A percentile compares a stretch with the other conserved stretches of the same genome.
Evolutionary conservation across 2,888 invertebrate genomes (phyloP).

Genomic region (Melikaiella ostensackeni): DNA sequence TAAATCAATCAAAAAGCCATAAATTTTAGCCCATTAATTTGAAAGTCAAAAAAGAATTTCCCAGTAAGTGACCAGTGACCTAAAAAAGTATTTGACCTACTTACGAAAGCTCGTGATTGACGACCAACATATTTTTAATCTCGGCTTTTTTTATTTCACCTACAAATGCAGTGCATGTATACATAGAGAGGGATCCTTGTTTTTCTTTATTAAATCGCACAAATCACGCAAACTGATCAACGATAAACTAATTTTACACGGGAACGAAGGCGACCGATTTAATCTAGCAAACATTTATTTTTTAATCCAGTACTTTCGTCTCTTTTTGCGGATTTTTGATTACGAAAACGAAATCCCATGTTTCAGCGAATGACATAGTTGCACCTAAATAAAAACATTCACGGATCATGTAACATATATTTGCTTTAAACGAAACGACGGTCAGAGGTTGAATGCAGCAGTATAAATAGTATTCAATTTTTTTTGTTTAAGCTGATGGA

Average conservation of each 20-base stretch:
- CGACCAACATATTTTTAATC: constrained; percentile 2
- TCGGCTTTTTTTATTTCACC: background rate
- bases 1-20: background rate
- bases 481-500: background rate
- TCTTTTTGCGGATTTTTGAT: constrained; percentile 7
- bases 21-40: background rate
- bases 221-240: constrained; percentile 48
- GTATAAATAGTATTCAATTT: background rate
- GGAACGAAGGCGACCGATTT: constrained; percentile 39
- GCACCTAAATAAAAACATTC: background rate
- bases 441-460: background rate
- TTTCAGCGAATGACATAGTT: constrained; percentile 2
- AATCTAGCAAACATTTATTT: constrained; percentile 43
- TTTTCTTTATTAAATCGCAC: constrained; percentile 49
- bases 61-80: background rate
- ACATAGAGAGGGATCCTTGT: constrained; percentile 41
- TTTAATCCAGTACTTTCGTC: constrained; percentile 1
- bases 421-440: constrained; percentile 3
- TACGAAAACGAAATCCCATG: constrained; percentile 24
- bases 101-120: background rate
- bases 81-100: background rate
- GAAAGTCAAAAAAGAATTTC: background rate
- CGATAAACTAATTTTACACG: constrained; percentile 53
- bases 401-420: constrained; percentile 8
- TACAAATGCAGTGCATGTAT: background rate